Evolutionary conservation across 37 sponge, comb jelly and placozoan genomes (phyloP).

Genomic region (Spongilla lacustris): DNA sequence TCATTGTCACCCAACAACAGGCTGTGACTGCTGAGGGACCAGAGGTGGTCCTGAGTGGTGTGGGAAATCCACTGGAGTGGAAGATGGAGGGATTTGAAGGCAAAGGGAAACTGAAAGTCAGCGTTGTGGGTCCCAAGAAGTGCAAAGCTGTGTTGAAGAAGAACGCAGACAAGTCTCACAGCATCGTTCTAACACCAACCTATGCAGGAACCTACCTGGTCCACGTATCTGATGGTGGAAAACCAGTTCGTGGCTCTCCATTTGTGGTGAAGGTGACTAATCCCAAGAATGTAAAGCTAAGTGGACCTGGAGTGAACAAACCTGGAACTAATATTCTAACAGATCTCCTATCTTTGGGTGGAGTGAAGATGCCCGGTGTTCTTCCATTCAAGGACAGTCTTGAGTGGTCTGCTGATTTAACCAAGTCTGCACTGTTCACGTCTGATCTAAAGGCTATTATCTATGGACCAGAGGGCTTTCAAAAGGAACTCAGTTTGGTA

Average conservation of each 20-base stretch:
- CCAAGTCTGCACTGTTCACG: neutral
- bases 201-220: constrained; percentile 6
- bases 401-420: neutral
- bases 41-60: neutral
- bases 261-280: constrained; percentile 23
- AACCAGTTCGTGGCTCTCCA: constrained; percentile 30
- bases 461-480: neutral
- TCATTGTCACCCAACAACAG: constrained; percentile 14
- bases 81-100: neutral
- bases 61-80: neutral
- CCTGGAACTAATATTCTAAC: neutral
- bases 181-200: neutral
- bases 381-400: neutral
- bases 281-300: neutral
- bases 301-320: neutral
- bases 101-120: neutral
- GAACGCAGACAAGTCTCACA: neutral
- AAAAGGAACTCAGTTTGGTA: neutral
- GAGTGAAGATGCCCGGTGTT: neutral
- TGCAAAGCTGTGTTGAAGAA: neutral
- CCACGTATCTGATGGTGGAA: constrained; percentile 8
- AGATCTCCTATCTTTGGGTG: neutral
- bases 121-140: neutral
- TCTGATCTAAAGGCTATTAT: neutral
- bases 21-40: neutral